phyloP scores from a whole-genome alignment of 2,888 invertebrate species.

The Drosophila algonquin region DNA sequence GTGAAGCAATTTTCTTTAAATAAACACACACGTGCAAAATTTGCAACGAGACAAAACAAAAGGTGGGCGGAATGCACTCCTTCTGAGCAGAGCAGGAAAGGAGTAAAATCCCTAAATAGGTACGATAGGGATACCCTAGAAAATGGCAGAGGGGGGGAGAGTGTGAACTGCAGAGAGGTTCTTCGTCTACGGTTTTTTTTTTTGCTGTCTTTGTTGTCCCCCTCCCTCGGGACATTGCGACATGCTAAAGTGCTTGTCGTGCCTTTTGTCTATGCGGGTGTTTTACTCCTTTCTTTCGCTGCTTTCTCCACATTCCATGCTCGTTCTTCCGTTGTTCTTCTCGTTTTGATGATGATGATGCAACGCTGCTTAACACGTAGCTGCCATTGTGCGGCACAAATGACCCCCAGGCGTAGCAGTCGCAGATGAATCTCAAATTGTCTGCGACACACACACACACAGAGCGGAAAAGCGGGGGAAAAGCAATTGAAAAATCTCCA shows the following conservation, averaged over 20 bases:
- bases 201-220: conserved; percentile 55
- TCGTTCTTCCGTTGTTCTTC: conserved; percentile 15
- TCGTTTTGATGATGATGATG: conserved; percentile 30
- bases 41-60: conserved; percentile 53
- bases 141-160: too few species aligned
- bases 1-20: conserved; percentile 81
- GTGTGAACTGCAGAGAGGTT: conserved; percentile 40
- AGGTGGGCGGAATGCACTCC: not conserved
- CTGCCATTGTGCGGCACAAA: conserved; percentile 72
- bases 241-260: conserved; percentile 80
- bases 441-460: conserved; percentile 11
- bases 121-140: conserved; percentile 26
- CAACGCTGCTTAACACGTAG: conserved; percentile 73
- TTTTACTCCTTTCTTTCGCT: conserved; percentile 32
- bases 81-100: not conserved
- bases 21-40: conserved; percentile 79
- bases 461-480: not conserved
- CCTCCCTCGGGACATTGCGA: conserved; percentile 46
- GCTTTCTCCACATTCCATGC: conserved; percentile 18
- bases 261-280: conserved; percentile 65
- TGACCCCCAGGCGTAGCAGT: conserved; percentile 60
- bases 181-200: conserved; percentile 28
- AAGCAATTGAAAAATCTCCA: conserved; percentile 59
- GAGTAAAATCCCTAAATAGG: conserved; percentile 67
- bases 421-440: conserved; percentile 25